phyloP scores from a whole-genome alignment of 2,888 invertebrate species.

The Kryphioiulus occultus region DNA sequence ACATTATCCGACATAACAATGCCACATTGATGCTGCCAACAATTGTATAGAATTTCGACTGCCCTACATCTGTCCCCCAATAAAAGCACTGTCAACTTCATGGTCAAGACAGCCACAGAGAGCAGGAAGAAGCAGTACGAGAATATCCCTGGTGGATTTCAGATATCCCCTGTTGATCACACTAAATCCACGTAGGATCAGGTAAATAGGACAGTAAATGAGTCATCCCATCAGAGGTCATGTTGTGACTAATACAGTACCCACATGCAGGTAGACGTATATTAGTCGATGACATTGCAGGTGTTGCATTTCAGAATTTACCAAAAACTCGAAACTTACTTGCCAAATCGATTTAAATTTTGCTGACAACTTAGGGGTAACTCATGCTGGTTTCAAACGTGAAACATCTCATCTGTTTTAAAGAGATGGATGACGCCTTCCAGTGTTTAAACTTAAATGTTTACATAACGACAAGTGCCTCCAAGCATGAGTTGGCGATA shows the following conservation, averaged over 20 bases:
- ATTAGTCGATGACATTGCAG: background rate
- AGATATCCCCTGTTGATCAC: background rate
- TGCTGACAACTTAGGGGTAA: background rate
- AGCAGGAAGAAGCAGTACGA: background rate
- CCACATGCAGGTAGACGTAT: background rate
- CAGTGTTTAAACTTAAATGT: background rate
- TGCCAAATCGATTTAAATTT: background rate
- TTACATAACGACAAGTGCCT: background rate
- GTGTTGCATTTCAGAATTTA: background rate
- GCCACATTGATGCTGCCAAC: background rate
- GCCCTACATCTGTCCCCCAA: background rate
- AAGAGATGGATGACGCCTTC: background rate
- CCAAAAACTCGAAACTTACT: background rate
- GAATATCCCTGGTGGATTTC: background rate
- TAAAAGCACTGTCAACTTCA: background rate
- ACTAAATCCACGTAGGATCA: background rate
- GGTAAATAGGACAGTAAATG: background rate
- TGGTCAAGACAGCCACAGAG: background rate
- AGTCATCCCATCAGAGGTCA: constrained; percentile 25
- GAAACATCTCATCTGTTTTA: background rate
- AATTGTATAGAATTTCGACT: background rate
- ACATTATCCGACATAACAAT: background rate
- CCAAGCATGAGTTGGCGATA: background rate
- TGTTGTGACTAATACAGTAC: background rate
- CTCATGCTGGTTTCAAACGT: background rate